Percentiles rank a stretch among this genome's conserved stretches.
Conservation (phyloP, 2,797 vertebrate species). For the Pagetopsis macropterus region DNA sequence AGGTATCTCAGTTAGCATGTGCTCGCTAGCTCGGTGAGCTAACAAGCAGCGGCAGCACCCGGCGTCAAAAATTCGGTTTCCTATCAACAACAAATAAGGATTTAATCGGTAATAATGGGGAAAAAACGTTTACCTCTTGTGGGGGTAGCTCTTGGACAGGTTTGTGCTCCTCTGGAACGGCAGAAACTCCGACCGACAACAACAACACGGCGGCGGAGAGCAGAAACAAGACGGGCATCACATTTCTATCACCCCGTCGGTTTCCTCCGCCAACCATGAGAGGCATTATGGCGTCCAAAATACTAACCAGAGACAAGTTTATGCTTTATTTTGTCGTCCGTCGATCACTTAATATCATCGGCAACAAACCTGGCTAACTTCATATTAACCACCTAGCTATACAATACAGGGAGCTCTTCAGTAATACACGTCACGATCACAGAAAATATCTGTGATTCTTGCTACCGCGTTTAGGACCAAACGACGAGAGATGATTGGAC, state of each 20-base stretch:
- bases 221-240: conserved; percentile 52
- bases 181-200: conserved; percentile 68
- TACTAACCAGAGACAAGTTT: background rate
- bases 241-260: conserved; percentile 49
- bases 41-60: background rate
- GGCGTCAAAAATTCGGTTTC: background rate
- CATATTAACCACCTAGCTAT: conserved; percentile 45
- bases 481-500: conserved; percentile 57
- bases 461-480: conserved; percentile 2
- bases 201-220: conserved; percentile 64
- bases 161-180: conserved; percentile 78
- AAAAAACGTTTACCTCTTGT: conserved; percentile 66
- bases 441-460: background rate
- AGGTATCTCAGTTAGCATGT: conserved; percentile 48
- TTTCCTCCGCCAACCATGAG: conserved; percentile 51
- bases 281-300: conserved; percentile 67
- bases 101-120: fast-evolving
- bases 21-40: conserved; percentile 43
- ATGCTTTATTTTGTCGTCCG: background rate
- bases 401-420: conserved; percentile 4
- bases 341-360: conserved; percentile 44
- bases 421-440: conserved; percentile 53
- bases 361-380: conserved; percentile 34
- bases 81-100: fast-evolving
- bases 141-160: conserved; percentile 62